Base-by-base conservation (phyloP, 2,113 vertebrate genomes). In the Taxidea taxus region DNA sequence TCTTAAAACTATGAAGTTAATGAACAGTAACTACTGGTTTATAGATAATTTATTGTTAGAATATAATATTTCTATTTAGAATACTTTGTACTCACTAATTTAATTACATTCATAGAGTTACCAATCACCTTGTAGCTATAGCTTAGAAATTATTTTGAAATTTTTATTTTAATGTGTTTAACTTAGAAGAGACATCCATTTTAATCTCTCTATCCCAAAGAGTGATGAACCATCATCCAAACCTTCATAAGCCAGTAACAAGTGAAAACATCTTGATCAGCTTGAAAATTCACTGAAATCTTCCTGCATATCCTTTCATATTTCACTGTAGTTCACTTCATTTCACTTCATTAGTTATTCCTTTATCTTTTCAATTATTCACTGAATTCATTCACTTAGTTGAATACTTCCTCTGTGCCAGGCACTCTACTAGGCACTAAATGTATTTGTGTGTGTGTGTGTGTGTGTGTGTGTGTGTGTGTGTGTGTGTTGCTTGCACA, bases 1-100 rank as follows among this genome's bases (percentile, higher is more conserved):
- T 85, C 39, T 92, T 92, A 90, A 90, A 95, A 91, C 20, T 70
- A 87, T 58, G 23, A 91, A 72, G 23, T 87, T 87, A 44, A 88
- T 77, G 62, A 96, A 37, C 3, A 80, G 10, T 49, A 87, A 87
- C 77, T 68, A 87, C 23, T 83, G 20, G 4, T 44, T 62, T 91
- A 87, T 54, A 51, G 75, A 29, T 72, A 11, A 80, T 47, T 91
- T 75, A 60, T 83, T 91, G 94, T 90, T 37, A 94, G 47, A 90
- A 93, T 78, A 9, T 11, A 87, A 58, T 62, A 34, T 49, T 70
- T 56, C n/a, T 83, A 54, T 80, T 72, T 91, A 82, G 27, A 91
- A 75, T 60, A 80, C 16, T 82, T 83, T 85, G 18, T 83, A 68
- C 27, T 97, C 23, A 58, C 25, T 90, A 94, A 90, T 51, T 20